Base-by-base conservation (phyloP, 2,888 invertebrate species). In the Isoperla grammatica region DNA sequence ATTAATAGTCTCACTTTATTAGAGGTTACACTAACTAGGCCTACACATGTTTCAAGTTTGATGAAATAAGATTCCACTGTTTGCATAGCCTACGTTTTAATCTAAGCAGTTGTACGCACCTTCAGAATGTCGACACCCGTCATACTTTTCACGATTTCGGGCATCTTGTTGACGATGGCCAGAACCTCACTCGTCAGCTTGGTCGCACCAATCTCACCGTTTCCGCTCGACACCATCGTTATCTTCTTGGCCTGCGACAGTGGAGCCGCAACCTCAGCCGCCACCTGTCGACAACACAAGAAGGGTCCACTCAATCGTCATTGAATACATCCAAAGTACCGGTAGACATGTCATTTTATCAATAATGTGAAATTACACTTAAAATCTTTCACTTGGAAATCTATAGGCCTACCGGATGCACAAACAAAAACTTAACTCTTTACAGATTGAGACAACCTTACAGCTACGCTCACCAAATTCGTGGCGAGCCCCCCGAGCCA, bases 261-360 rank as follows among this genome's bases (percentile, higher is more conserved):
- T 5, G 97, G 97, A 22, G 95, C 95, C 39, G 97, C 94, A 46
- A 97, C 91, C 77, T 97, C 97, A 23, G 96, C 96, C 20, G 96
- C 95, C 71, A 97, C 83, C 95, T 96, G 69, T 2, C 9, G 8
- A n/a, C 35, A 54, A 5, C 5, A 5, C 69, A 67, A 60, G 42
- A 23, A 53, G 35, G 39, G 43, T 12, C 13, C 17, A 43, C 15
- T n/a, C n/a, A n/a, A n/a, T n/a, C n/a, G n/a, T n/a, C n/a, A n/a
- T n/a, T n/a, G n/a, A n/a, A n/a, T n/a, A n/a, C n/a, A n/a, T n/a
- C n/a, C n/a, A n/a, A n/a, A n/a, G n/a, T n/a, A n/a, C n/a, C n/a
- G n/a, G n/a, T n/a, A n/a, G n/a, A n/a, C n/a, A n/a, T n/a, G n/a
- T n/a, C n/a, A n/a, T n/a, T n/a, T n/a, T n/a, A n/a, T n/a, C n/a